Conservation (phyloP, 2,888 invertebrate species). For the Eupithecia tripunctaria region DNA sequence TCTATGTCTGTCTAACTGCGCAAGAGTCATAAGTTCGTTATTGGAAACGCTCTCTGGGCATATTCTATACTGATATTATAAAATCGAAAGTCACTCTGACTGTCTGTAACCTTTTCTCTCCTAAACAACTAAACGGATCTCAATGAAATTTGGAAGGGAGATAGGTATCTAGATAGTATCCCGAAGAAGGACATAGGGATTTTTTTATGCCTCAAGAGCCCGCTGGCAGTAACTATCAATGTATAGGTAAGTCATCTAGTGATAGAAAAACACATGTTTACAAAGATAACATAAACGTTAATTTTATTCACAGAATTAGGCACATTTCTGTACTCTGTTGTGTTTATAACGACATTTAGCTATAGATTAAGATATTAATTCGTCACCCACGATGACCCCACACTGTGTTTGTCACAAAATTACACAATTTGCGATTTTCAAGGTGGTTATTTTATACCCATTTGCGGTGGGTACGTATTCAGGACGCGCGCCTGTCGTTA, state of each 20-base stretch:
- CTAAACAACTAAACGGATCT: no score
- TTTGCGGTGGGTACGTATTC: conserved; percentile 47
- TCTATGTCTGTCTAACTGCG: not conserved
- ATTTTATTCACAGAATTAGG: not conserved
- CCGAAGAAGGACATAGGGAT: no score
- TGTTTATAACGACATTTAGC: conserved; percentile 1
- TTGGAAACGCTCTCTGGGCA: no score
- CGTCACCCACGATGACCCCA: conserved; percentile 45
- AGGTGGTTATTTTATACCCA: conserved; percentile 9
- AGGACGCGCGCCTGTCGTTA: conserved; percentile 49
- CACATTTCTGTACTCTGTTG: not conserved
- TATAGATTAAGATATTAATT: conserved; percentile 26
- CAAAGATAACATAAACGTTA: not conserved
- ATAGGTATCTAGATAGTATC: no score
- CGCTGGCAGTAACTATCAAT: no score
- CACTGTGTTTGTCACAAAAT: conserved; percentile 38
- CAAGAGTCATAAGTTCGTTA: not conserved
- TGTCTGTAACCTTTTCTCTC: no score
- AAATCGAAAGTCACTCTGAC: no score
- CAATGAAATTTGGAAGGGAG: no score
- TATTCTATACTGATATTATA: no score
- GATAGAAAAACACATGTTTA: not conserved
- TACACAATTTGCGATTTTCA: conserved; percentile 45
- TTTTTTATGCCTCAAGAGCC: no score
- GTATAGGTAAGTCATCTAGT: not conserved